Conservation (phyloP, 2,113 vertebrate species). For the Corythaixoides concolor region DNA sequence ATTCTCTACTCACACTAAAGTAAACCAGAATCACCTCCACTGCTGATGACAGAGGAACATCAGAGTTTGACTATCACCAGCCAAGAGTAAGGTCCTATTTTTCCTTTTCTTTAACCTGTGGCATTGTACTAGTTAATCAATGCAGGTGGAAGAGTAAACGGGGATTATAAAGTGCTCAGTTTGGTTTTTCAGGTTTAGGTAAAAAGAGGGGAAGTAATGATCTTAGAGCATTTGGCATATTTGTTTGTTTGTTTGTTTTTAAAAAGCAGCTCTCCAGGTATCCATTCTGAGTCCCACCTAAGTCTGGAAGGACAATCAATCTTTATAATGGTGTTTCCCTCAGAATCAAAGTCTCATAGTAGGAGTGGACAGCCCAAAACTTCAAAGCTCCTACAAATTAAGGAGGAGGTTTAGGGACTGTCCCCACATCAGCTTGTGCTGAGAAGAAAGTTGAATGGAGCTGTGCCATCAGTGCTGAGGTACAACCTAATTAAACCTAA, state of each 20-base stretch:
- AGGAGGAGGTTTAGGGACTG: not conserved
- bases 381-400: not conserved
- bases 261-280: not conserved
- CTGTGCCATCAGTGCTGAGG: not conserved
- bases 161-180: not conserved
- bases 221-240: not conserved
- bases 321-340: not conserved
- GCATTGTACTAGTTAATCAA: no score
- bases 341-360: not conserved
- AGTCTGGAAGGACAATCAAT: not conserved
- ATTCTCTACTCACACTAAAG: not conserved
- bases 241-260: not conserved
- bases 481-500: not conserved
- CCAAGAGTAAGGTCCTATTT: not conserved
- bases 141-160: not conserved
- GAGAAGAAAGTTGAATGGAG: not conserved
- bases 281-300: not conserved
- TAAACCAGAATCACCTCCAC: no score
- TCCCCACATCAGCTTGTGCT: not conserved
- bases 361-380: not conserved
- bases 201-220: not conserved
- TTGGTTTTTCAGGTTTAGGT: not conserved
- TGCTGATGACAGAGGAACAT: not conserved
- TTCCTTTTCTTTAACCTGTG: not conserved
- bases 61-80: not conserved